Evolutionary conservation across 1,140 invertebrate genomes (phyloP).

Genomic region (Pomacea maculata): DNA sequence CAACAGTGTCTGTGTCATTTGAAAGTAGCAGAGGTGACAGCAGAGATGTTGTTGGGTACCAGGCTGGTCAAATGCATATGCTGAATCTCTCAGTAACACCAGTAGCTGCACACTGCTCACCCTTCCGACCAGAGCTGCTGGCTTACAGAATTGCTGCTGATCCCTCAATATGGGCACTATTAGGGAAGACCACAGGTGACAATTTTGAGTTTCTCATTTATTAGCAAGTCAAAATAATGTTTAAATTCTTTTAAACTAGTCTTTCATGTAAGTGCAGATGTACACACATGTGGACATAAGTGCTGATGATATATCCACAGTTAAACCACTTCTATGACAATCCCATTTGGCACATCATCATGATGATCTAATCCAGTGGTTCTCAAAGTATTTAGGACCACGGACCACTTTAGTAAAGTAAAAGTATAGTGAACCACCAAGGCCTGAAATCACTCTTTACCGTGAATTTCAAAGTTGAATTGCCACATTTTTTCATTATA

Average conservation of each 20-base stretch:
- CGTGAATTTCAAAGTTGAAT: too few relatives aligned
- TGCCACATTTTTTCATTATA: too few relatives aligned
- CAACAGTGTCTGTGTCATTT: background rate
- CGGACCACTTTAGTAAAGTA: too few relatives aligned
- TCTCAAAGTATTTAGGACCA: too few relatives aligned
- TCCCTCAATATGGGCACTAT: constrained; percentile 91
- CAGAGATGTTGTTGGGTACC: constrained; percentile 86
- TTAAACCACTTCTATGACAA: background rate
- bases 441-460: too few relatives aligned
- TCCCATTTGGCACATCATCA: background rate
- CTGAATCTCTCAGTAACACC: constrained; percentile 77
- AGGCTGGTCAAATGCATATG: constrained; percentile 86
- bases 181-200: constrained; percentile 79
- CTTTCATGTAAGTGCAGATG: too few relatives aligned
- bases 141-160: constrained; percentile 94
- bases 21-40: background rate
- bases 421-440: too few relatives aligned
- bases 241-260: too few relatives aligned
- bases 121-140: constrained; percentile 68
- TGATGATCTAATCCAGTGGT: constrained; percentile 1
- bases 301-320: too few relatives aligned
- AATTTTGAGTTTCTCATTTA: background rate
- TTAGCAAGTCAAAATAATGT: too few relatives aligned
- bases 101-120: background rate
- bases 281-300: too few relatives aligned